A percentile compares a stretch with the other conserved stretches of the same genome.
Conservation (phyloP, 2,888 invertebrate genomes). For the Sipha maydis region DNA sequence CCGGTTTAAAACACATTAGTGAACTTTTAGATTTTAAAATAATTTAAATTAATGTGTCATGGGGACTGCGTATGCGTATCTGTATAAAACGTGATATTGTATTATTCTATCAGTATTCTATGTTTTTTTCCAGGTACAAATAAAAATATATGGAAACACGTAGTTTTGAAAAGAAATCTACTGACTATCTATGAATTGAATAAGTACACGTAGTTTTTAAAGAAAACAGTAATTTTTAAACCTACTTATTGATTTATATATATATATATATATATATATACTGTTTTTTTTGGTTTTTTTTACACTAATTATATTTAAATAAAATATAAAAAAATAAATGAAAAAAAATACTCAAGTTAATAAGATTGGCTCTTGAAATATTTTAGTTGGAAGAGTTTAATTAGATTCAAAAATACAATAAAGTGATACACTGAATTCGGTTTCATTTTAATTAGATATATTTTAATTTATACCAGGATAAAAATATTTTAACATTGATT, state of each 20-base stretch:
- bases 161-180: not conserved
- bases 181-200: not conserved
- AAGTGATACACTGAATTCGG: not conserved
- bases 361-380: not conserved
- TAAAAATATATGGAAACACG: not conserved
- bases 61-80: not conserved
- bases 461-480: constrained; percentile 10
- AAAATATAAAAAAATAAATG: too few species aligned
- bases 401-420: not conserved
- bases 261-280: not conserved
- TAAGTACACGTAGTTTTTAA: not conserved
- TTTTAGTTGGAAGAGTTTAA: not conserved
- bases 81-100: not conserved
- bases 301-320: too few species aligned
- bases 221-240: not conserved
- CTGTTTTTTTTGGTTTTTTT: too few species aligned
- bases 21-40: not conserved
- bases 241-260: not conserved
- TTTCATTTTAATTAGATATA: constrained; percentile 44
- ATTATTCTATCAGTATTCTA: not conserved
- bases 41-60: not conserved
- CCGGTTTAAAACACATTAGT: not conserved
- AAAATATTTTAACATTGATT: constrained; percentile 19
- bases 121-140: not conserved
- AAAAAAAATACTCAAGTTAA: not conserved